Evolutionary conservation across 1,140 invertebrate genomes (phyloP).

Genomic region (Bombus affinis): DNA sequence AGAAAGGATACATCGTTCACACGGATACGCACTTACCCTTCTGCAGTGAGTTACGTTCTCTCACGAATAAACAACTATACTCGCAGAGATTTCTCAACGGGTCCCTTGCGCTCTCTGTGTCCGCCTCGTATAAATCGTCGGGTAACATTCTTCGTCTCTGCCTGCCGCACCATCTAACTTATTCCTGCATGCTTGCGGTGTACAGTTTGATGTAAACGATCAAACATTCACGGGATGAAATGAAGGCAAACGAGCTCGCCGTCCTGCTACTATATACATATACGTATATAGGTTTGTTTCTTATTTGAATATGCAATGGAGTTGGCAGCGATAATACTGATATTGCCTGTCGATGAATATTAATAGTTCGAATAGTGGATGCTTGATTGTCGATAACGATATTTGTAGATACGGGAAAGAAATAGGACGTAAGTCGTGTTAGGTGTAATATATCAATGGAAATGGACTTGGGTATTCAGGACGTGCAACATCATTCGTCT

Average conservation of each 20-base stretch:
- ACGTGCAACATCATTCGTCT: neutral
- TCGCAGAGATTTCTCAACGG: conserved; percentile 58
- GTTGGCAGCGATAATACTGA: neutral
- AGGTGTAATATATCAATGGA: neutral
- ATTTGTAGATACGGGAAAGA: neutral
- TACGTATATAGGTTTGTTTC: neutral
- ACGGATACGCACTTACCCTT: conserved; percentile 49
- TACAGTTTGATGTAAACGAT: conserved; percentile 13
- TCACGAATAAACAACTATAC: conserved; percentile 63
- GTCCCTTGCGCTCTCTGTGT: neutral
- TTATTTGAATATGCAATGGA: neutral
- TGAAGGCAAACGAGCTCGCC: neutral
- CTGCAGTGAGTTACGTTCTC: conserved; percentile 38
- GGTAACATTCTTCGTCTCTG: conserved; percentile 6
- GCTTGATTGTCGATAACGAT: neutral
- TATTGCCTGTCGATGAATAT: conserved; percentile 4
- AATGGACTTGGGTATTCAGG: neutral
- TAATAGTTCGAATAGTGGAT: neutral
- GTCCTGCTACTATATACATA: neutral
- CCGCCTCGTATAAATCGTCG: conserved; percentile 31
- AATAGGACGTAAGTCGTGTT: neutral
- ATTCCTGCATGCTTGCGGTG: neutral
- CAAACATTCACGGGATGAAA: conserved; percentile 2
- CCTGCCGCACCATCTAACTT: neutral
- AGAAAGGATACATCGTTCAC: conserved; percentile 54